phyloP scores from a whole-genome alignment of 2,888 invertebrate genomes.

The Lingula anatina region DNA sequence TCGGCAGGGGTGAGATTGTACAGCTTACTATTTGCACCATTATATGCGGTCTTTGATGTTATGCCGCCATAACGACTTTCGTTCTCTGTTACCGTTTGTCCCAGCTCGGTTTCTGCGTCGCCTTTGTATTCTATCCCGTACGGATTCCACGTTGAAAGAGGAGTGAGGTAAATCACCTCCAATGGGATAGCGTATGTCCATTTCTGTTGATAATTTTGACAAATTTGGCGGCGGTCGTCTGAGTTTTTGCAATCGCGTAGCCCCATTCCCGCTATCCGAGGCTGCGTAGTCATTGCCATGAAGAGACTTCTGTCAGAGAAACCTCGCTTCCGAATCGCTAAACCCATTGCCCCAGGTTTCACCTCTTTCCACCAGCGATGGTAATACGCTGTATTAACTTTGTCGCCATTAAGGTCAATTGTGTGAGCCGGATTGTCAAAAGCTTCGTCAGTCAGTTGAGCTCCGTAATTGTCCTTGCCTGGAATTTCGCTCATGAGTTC shows the following conservation, averaged over 20 bases:
- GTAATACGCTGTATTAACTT: constrained; percentile 22
- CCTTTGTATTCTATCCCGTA: background rate
- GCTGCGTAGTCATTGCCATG: constrained; percentile 16
- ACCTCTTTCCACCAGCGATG: constrained; percentile 18
- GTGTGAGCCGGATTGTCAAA: constrained; percentile 15
- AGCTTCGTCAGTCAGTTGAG: constrained; percentile 13
- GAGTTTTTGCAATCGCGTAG: constrained; percentile 8
- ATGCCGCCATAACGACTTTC: constrained; percentile 15
- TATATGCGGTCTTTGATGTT: constrained; percentile 14
- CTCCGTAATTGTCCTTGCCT: constrained; percentile 26
- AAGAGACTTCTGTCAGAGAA: constrained; percentile 18
- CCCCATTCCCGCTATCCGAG: constrained; percentile 9
- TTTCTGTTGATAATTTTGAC: constrained; percentile 3
- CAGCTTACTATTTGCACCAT: constrained; percentile 14
- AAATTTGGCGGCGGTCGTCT: background rate
- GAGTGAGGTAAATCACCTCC: background rate
- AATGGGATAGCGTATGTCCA: too few relatives aligned
- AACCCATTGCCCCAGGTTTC: constrained; percentile 21
- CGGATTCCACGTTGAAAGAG: background rate
- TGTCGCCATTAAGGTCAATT: too few relatives aligned
- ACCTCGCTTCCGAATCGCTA: constrained; percentile 14
- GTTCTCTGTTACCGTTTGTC: background rate
- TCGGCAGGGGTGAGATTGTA: constrained; percentile 21
- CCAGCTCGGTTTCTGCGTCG: constrained; percentile 5
- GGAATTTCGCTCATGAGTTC: constrained; percentile 27